A percentile compares a stretch with the other conserved stretches of the same genome.
Evolutionary conservation across 2,113 vertebrate genomes (phyloP).

Genomic region (Sturnus vulgaris): DNA sequence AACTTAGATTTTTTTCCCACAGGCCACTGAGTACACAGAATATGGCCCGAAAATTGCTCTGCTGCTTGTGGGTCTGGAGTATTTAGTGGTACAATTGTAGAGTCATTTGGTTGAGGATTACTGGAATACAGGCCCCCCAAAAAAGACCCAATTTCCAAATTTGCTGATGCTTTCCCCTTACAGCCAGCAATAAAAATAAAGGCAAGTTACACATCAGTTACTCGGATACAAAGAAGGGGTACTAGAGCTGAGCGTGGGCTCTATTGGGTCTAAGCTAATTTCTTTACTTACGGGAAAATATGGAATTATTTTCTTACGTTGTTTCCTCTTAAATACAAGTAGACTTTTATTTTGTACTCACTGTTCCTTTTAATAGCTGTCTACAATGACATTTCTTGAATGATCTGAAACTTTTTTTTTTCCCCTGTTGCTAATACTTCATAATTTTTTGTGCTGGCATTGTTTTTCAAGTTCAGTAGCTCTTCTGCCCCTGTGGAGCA

Average conservation of each 20-base stretch:
- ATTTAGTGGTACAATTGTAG: not conserved
- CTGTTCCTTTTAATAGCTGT: not conserved
- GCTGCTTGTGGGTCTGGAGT: not conserved
- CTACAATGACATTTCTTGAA: not conserved
- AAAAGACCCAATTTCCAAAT: not conserved
- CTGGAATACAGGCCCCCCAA: not conserved
- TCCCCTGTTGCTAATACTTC: not conserved
- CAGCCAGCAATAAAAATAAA: not conserved
- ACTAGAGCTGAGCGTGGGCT: not conserved
- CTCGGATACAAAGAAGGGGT: not conserved
- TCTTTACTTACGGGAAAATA: not conserved
- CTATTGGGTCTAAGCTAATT: not conserved
- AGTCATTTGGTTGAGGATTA: not conserved
- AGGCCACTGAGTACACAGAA: not conserved
- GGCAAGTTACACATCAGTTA: not conserved
- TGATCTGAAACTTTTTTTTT: not conserved
- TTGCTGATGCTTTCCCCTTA: not conserved
- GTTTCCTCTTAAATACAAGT: not conserved
- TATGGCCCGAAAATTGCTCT: constrained; percentile 16
- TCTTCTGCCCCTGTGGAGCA: not conserved
- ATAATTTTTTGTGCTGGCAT: not conserved
- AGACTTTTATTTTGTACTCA: not conserved
- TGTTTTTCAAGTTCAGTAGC: not conserved
- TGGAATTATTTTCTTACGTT: not conserved
- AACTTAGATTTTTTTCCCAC: not conserved